Percentiles rank a stretch among this genome's conserved stretches.
These are phyloP conservation scores for Astreopora myriophthalma DNA, from an alignment of 64 coral and sea anemone species.

Conservation along the genomic window DNA sequence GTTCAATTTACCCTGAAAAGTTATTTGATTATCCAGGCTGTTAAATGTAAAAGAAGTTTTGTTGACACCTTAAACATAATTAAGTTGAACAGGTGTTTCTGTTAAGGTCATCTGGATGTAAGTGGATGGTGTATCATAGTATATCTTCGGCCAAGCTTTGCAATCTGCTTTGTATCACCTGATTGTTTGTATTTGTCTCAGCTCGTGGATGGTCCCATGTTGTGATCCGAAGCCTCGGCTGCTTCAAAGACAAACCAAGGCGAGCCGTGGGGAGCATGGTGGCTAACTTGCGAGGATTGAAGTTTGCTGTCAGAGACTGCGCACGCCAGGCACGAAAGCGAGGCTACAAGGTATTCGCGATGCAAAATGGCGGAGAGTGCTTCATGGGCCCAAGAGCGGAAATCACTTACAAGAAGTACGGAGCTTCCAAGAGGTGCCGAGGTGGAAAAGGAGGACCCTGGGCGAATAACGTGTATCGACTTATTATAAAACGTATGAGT, in stretches of 20 bases:
- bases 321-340: constrained; percentile 25
- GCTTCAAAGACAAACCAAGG: constrained; percentile 37
- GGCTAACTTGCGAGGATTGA: constrained; percentile 33
- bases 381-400: constrained; percentile 51
- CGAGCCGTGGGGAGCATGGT: constrained; percentile 30
- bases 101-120: too few species aligned
- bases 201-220: constrained; percentile 28
- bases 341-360: constrained; percentile 52
- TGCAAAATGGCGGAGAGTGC: constrained; percentile 61
- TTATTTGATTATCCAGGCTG: too few species aligned
- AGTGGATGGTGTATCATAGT: too few species aligned
- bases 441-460: constrained; percentile 52
- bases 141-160: too few species aligned
- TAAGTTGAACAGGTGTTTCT: too few species aligned
- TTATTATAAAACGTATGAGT: constrained; percentile 38
- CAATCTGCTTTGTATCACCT: too few species aligned
- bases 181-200: neutral
- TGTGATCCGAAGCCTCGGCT: constrained; percentile 35
- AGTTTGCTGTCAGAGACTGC: constrained; percentile 37
- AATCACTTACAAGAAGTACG: constrained; percentile 53
- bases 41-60: too few species aligned
- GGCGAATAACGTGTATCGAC: constrained; percentile 55
- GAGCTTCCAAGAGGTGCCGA: constrained; percentile 39
- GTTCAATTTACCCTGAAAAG: too few species aligned
- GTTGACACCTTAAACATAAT: too few species aligned